These are phyloP conservation scores for Heliconius sara DNA, from an alignment of 2,888 invertebrate species.

Conservation along the genomic window DNA sequence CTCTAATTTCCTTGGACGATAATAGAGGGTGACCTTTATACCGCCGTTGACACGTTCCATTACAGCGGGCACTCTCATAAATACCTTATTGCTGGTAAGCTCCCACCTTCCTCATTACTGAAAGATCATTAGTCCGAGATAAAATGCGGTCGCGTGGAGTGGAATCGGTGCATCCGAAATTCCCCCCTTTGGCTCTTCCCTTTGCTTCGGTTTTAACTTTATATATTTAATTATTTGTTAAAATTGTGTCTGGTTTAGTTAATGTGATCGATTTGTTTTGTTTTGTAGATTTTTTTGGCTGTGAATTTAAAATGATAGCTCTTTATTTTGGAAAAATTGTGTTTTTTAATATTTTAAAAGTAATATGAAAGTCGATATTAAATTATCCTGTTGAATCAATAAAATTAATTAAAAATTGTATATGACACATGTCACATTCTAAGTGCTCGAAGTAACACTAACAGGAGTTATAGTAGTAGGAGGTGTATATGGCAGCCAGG, in stretches of 20 bases:
- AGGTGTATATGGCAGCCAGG: too few species aligned
- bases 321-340: too few species aligned
- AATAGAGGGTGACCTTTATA: constrained; percentile 64
- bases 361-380: too few species aligned
- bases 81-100: constrained; percentile 77
- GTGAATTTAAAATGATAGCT: too few species aligned
- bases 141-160: constrained; percentile 69
- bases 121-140: constrained; percentile 78
- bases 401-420: too few species aligned
- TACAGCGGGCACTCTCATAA: constrained; percentile 77
- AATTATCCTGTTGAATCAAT: too few species aligned
- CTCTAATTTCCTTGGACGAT: constrained; percentile 60
- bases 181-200: constrained; percentile 46
- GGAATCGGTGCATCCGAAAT: constrained; percentile 67
- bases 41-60: constrained; percentile 71
- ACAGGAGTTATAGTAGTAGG: too few species aligned
- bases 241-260: constrained; percentile 10
- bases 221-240: constrained; percentile 12
- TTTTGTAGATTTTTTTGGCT: neutral
- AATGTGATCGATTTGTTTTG: constrained; percentile 11
- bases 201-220: constrained; percentile 11
- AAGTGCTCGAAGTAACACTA: too few species aligned
- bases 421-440: too few species aligned
- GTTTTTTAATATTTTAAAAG: too few species aligned
- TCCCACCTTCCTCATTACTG: constrained; percentile 74